A percentile compares a stretch with the other conserved stretches of the same genome.
phyloP scores from a whole-genome alignment of 2,113 vertebrate species.

The Alexandromys fortis region DNA sequence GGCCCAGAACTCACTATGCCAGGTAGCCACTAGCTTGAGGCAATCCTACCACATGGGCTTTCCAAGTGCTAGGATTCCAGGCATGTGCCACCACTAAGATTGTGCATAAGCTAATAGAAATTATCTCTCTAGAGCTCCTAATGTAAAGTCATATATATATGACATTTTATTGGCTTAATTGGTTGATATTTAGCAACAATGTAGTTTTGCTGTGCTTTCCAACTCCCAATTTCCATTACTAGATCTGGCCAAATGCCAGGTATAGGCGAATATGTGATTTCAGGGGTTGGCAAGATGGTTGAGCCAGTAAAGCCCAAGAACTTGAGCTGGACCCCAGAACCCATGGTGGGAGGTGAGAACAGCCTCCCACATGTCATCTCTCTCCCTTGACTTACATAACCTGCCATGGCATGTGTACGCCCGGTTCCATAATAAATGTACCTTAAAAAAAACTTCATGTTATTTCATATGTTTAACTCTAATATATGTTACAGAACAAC shows the following conservation, averaged over 20 bases:
- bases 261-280: conserved; percentile 42
- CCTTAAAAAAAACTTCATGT: background rate
- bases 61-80: background rate
- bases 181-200: background rate
- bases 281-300: background rate
- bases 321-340: background rate
- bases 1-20: no score
- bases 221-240: conserved; percentile 13
- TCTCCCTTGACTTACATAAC: background rate
- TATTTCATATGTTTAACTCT: conserved; percentile 50
- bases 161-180: conserved; percentile 29
- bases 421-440: background rate
- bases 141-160: background rate
- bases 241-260: conserved; percentile 51
- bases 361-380: background rate
- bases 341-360: background rate
- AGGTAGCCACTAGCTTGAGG: background rate
- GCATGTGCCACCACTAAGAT: background rate
- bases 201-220: background rate
- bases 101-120: conserved; percentile 9
- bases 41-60: background rate
- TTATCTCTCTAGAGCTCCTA: background rate
- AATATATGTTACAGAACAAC: conserved; percentile 25
- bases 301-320: background rate
- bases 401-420: background rate